Evolutionary conservation across 1,140 invertebrate species (phyloP), one percentile per base, ranked within the genome.

Genomic region (Zophobas atratus): DNA sequence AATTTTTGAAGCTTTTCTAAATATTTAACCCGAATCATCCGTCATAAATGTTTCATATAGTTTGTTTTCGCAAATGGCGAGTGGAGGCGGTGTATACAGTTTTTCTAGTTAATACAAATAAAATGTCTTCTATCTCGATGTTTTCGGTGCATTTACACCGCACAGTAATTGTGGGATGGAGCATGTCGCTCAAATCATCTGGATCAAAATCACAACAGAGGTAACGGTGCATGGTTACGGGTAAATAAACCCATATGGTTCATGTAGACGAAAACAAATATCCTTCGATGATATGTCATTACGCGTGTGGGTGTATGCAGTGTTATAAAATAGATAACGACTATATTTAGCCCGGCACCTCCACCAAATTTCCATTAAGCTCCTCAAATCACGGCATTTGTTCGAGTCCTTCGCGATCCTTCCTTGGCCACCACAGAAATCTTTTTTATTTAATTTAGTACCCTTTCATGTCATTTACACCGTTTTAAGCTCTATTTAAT

Each of bases 391-490:
- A 46, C 3, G 8, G 56, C 3, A 57, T 57, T 57, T 1, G 0
- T 60, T 39, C 38, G 56, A 6, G 56, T 8, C 1, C 56, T 56
- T 36, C 6, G 33, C 8, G 49, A 51, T 39, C 20, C 43, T 39
- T 6, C 3, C 38, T 39, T n/a, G n/a, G 20, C 20, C 6, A 20
- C 60, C 39, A 67, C 4, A 32, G 36, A 67, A 46, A 67, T 39
- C 60, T 48, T 46, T 63, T 67, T 67, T 67, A 67, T 67, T 67
- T 67, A 67, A 67, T 67, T 67, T 67, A 67, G 41, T 67, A 46
- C 20, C 38, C 60, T 67, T 67, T 41, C 39, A 43, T 67, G 60
- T 67, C 60, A 41, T 67, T 67, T 63, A 63, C 60, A 67, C 60
- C 41, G 38, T 67, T 63, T 67, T 67, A 67, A 67, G 60, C 60